phyloP scores from a whole-genome alignment of 2,113 vertebrate genomes.

The Tetraodon nigroviridis region DNA sequence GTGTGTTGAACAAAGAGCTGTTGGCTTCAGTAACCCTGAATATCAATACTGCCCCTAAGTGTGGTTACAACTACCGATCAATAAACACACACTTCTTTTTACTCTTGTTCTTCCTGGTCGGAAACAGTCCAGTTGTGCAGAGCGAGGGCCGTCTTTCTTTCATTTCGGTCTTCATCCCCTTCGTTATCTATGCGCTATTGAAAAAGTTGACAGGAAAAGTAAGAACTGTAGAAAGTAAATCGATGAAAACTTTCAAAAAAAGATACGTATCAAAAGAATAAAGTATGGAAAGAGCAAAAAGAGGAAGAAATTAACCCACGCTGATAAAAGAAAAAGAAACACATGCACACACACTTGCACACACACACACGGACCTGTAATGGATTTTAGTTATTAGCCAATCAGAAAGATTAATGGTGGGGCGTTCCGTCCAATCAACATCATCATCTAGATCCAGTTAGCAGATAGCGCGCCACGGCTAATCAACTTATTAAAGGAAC shows the following conservation, averaged over 20 bases:
- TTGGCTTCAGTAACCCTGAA: conserved; percentile 27
- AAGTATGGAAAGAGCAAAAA: neutral
- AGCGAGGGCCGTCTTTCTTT: neutral
- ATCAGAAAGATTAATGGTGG: conserved; percentile 98
- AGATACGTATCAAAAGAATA: conserved; percentile 16
- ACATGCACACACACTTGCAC: conserved; percentile 17
- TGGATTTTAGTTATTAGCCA: conserved; percentile 99
- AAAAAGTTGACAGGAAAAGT: neutral
- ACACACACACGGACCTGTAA: conserved; percentile 80
- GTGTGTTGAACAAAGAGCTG: conserved; percentile 28
- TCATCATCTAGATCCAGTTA: conserved; percentile 99
- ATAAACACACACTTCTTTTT: conserved; percentile 10
- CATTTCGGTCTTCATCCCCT: neutral
- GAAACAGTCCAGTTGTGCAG: neutral
- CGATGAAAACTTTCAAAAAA: neutral
- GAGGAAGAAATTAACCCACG: conserved; percentile 39
- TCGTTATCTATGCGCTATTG: neutral
- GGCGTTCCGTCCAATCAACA: conserved; percentile 94
- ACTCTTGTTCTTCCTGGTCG: neutral
- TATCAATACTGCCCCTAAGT: conserved; percentile 31
- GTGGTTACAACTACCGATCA: conserved; percentile 18
- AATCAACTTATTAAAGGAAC: conserved; percentile 98
- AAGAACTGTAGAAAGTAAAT: neutral
- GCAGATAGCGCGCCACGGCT: conserved; percentile 86
- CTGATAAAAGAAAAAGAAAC: conserved; percentile 39